These are phyloP conservation scores for Chelonoidis abingdonii DNA, from an alignment of 2,113 vertebrate species.

Conservation along the genomic window DNA sequence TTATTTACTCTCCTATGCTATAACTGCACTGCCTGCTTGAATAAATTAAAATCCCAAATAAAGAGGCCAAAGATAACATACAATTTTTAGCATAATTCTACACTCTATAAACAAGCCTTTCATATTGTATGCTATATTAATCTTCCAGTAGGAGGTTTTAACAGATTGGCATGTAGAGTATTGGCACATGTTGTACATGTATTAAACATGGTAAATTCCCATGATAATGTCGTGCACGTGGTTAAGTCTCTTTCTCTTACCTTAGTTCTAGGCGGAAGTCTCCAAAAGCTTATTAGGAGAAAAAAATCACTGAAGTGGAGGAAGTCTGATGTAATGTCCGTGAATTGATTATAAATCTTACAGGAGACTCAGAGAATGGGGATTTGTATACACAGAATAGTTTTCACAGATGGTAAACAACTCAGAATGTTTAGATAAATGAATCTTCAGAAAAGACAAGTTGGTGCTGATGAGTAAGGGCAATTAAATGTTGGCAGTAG, in stretches of 20 bases:
- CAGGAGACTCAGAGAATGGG: background rate
- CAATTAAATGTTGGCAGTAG: background rate
- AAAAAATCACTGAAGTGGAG: background rate
- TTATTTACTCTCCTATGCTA: background rate
- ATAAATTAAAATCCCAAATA: background rate
- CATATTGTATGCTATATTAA: background rate
- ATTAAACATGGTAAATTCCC: background rate
- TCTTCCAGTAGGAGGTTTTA: background rate
- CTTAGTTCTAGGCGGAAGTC: background rate
- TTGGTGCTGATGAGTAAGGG: background rate
- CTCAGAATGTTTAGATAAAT: background rate
- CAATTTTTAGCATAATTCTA: background rate
- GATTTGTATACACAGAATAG: background rate
- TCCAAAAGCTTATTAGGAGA: background rate
- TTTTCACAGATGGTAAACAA: background rate
- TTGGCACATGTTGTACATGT: background rate
- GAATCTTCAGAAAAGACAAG: background rate
- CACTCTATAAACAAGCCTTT: background rate
- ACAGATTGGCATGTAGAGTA: fast-evolving
- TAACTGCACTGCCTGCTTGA: background rate
- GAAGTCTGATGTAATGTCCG: background rate
- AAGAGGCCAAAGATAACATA: background rate
- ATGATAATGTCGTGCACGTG: background rate
- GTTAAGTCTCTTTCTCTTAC: background rate
- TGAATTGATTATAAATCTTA: background rate